Percentiles rank a stretch among this genome's conserved stretches.
Evolutionary conservation across 2,113 vertebrate genomes (phyloP).

Genomic region (Aepyceros melampus): DNA sequence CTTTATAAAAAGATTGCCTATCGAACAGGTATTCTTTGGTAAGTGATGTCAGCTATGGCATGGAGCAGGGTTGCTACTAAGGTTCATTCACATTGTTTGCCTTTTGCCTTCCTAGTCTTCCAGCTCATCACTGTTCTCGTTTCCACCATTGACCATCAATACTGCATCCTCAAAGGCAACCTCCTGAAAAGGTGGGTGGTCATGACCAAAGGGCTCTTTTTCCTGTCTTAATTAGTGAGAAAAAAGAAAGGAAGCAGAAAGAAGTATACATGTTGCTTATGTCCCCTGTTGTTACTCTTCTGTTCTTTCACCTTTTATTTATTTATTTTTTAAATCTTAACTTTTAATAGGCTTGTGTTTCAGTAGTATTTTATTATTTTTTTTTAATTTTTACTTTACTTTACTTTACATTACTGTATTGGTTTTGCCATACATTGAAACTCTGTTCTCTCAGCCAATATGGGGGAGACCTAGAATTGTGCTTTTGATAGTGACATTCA

Average conservation of each 20-base stretch:
- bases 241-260: conserved; percentile 9
- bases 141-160: neutral
- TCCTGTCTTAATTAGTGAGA: neutral
- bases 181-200: neutral
- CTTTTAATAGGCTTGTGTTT: too few relatives aligned
- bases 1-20: neutral
- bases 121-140: neutral
- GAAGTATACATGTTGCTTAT: neutral
- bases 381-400: too few relatives aligned
- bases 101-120: neutral
- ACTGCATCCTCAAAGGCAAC: neutral
- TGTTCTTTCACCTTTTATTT: neutral
- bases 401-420: too few relatives aligned
- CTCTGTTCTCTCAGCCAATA: neutral
- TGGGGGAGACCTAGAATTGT: conserved; percentile 17
- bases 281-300: neutral
- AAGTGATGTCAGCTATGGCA: neutral
- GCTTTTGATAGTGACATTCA: neutral
- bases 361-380: too few relatives aligned
- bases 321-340: too few relatives aligned
- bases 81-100: neutral
- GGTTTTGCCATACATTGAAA: too few relatives aligned
- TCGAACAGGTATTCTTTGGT: neutral
- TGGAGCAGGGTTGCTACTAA: neutral
- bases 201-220: neutral